These are phyloP conservation scores for Polyodon spathula DNA, from an alignment of 2,113 vertebrate genomes.

Conservation along the genomic window DNA sequence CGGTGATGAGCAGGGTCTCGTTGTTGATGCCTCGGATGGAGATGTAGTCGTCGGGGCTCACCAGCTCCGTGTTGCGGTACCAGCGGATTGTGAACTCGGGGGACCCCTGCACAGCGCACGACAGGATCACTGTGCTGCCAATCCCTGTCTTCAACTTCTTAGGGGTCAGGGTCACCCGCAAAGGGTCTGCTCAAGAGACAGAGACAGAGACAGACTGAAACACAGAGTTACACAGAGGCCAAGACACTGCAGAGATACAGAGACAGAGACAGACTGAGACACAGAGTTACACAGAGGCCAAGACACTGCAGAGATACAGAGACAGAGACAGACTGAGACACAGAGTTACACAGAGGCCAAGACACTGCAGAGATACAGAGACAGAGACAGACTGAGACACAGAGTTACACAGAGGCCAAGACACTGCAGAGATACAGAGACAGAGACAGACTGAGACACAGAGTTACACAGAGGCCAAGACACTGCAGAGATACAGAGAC, in stretches of 20 bases:
- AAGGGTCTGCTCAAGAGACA: constrained; percentile 74
- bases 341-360: not conserved
- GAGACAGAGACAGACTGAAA: too few relatives aligned
- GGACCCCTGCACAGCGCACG: constrained; percentile 85
- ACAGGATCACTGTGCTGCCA: constrained; percentile 93
- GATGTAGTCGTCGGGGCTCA: constrained; percentile 79
- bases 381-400: too few relatives aligned
- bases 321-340: too few relatives aligned
- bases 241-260: not conserved
- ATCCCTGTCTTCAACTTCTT: constrained; percentile 97
- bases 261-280: too few relatives aligned
- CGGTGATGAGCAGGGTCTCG: constrained; percentile 88
- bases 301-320: not conserved
- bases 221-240: not conserved
- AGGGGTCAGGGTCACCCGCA: constrained; percentile 91
- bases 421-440: not conserved
- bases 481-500: too few relatives aligned
- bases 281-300: not conserved
- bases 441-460: too few relatives aligned
- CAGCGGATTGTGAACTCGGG: constrained; percentile 83
- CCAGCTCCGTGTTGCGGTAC: constrained; percentile 91
- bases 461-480: too few relatives aligned
- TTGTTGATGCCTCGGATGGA: constrained; percentile 93
- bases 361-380: not conserved
- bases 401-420: not conserved